phyloP scores from a whole-genome alignment of 2,113 vertebrate genomes.

The Falcunculus frontatus region DNA sequence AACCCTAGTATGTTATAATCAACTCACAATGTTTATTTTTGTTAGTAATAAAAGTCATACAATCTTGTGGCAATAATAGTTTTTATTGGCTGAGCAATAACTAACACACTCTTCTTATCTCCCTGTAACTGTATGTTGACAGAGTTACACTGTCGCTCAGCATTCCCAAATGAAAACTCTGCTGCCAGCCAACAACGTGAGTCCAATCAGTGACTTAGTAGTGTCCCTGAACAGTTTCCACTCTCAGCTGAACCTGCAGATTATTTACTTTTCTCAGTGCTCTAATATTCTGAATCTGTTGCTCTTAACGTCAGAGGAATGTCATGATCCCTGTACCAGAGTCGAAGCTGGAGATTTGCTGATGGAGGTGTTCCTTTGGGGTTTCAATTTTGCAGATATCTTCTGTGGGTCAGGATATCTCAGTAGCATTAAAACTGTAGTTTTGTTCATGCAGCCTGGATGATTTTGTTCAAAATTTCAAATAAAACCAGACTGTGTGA shows the following conservation, averaged over 20 bases:
- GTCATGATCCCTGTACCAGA: neutral
- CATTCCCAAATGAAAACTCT: neutral
- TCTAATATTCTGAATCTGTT: neutral
- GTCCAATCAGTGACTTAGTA: neutral
- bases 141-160: neutral
- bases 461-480: neutral
- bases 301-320: neutral
- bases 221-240: neutral
- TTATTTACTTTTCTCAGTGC: neutral
- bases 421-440: neutral
- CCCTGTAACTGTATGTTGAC: neutral
- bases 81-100: neutral
- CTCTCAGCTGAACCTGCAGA: neutral
- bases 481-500: rapidly evolving
- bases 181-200: neutral
- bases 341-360: neutral
- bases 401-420: neutral
- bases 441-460: neutral
- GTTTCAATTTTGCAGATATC: neutral
- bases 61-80: neutral
- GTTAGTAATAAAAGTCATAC: neutral
- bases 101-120: neutral
- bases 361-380: neutral
- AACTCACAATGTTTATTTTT: neutral
- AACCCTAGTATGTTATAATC: neutral